These are phyloP conservation scores for Aldabrachelys gigantea DNA, from an alignment of 2,113 vertebrate genomes.

Conservation along the genomic window DNA sequence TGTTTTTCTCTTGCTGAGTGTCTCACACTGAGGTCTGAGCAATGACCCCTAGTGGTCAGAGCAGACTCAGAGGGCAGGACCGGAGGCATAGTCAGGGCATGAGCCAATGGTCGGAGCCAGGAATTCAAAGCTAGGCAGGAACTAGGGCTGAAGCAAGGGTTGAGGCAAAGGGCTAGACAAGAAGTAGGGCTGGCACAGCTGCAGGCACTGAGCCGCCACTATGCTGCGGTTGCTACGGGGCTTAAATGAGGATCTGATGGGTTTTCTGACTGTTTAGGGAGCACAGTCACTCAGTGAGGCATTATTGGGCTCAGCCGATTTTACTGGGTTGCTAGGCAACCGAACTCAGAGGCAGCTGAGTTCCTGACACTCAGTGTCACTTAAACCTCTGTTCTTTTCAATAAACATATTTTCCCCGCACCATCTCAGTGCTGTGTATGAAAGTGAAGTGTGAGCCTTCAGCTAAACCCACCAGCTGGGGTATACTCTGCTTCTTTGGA, in stretches of 20 bases:
- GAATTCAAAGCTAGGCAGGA: neutral
- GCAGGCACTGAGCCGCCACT: too few relatives aligned
- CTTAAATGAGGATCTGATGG: neutral
- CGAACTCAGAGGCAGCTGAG: neutral
- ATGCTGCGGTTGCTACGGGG: neutral
- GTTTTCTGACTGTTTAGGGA: too few relatives aligned
- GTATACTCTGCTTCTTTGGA: neutral
- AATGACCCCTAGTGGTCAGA: neutral
- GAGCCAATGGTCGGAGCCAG: neutral
- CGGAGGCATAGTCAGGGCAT: neutral
- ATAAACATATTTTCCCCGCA: neutral
- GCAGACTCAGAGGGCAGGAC: neutral
- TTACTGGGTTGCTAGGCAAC: neutral
- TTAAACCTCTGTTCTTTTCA: neutral
- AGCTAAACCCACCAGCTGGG: neutral
- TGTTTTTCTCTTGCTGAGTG: neutral
- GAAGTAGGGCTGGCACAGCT: neutral
- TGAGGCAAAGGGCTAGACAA: neutral
- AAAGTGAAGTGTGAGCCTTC: neutral
- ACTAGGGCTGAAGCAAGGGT: neutral
- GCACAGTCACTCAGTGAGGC: neutral
- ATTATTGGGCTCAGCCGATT: neutral
- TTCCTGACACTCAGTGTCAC: neutral
- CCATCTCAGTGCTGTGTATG: neutral
- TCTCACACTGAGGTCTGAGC: neutral